Base-by-base conservation (phyloP, 2,888 invertebrate genomes). In the Chelonus formosanus region DNA sequence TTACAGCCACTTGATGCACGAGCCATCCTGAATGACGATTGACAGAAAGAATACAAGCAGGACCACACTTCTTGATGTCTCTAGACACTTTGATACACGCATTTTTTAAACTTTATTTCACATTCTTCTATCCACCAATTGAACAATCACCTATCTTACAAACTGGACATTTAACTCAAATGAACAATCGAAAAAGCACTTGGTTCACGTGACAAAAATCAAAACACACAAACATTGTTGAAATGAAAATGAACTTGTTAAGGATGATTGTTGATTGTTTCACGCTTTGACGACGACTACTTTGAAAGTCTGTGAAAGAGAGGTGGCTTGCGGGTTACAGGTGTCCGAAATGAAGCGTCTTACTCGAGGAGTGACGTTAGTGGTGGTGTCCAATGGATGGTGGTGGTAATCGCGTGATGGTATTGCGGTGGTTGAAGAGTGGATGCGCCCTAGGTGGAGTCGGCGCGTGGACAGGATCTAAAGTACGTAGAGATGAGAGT, bases 1-100 rank as follows among this genome's bases (percentile, higher is more conserved):
- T 84, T 75, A 84, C 84, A 84, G 76, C 84, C 84, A 84, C 80
- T 84, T 84, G 75, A 84, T 84, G 78, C 82, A 82, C 73, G 75
- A 73, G 72, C 78, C 82, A 68, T 74, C 75, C 65, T 80, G 76
- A 45, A 77, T 71, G 67, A 20, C 20, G 20, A 79, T 67, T 67
- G 79, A 71, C 50, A 80, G 72, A 52, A 80, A 68, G 32, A 65
- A 44, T 48, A 81, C 67, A 60, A 78, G 66, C 65, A 80, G 67
- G 67, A 68, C 53, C 66, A 67, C 70, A 59, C 70, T 53, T 57
- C 65, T 66, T 63, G 63, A 60, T 63, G 67, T 67, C 61, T 65
- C 67, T 40, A 60, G 63, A 65, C 66, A 67, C 70, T 69, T 72
- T 67, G 65, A 71, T 71, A 72, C 73, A 70, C 74, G 71, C 81